Base-by-base conservation (phyloP, 2,113 vertebrate genomes). In the Ceyx melanurus region DNA sequence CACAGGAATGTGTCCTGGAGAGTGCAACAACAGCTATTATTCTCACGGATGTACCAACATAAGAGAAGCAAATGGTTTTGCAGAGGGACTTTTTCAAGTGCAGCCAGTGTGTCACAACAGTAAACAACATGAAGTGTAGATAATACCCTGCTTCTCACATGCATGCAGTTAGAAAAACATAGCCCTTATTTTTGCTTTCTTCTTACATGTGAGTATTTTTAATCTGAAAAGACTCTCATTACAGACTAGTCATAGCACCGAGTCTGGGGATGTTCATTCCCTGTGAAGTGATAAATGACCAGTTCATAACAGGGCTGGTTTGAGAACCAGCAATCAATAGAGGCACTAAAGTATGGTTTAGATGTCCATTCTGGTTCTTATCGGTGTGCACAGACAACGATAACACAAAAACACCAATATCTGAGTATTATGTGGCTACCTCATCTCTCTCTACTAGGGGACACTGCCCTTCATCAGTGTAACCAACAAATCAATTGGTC, bases 281-380 rank as follows among this genome's bases (percentile, higher is more conserved):
- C 82, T 96, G 79, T 64, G 70, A 94, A 94, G 60, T 96, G 95
- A 97, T 96, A 89, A 97, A 97, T 92, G 90, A 77, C 50, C 84
- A 86, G 81, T 84, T 82, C 86, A 73, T 92, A 96, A 89, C 29
- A 88, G 92, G 73, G 56, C 33, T 96, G 82, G 74, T 90, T 95
- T 95, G 85, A 97, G 92, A 95, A 82, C 51, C 80, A 76, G 76
- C 86, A 97, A 97, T 97, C 96, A 97, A 96, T 96, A 93, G 33
- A 87, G 81, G 89, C 79, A 92, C 82, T 89, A 67, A 90, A 72
- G 88, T 83, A 67, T 48, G 84, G 88, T 91, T 97, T 76, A 81
- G 82, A 88, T 20, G 48, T 84, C 88, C 18, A 16, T 86, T 88
- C 58, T 89, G 64, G 81, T 86, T 82, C 94, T 98, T 97, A 97